These are phyloP conservation scores for Oeneis ivallda DNA, from an alignment of 2,888 invertebrate species.

Conservation along the genomic window DNA sequence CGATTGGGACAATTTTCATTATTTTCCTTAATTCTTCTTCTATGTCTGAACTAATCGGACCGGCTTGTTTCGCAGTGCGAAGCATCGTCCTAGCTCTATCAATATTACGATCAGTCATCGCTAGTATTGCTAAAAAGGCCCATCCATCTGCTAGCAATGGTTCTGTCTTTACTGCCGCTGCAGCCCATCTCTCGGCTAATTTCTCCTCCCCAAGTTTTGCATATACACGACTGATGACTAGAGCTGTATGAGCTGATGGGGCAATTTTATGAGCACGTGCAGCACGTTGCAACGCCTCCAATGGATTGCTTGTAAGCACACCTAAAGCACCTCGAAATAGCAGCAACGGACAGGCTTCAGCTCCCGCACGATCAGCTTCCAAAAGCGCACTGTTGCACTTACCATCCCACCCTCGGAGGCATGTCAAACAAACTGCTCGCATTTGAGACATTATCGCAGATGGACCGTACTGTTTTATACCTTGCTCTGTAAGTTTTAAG, in stretches of 20 bases:
- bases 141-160: slow-evolving; percentile 70
- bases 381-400: slow-evolving; percentile 57
- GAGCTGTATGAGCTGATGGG: slow-evolving; percentile 64
- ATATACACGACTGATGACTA: slow-evolving; percentile 63
- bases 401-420: slow-evolving; percentile 59
- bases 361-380: slow-evolving; percentile 60
- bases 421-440: slow-evolving; percentile 55
- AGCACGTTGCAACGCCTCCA: slow-evolving; percentile 63
- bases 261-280: slow-evolving; percentile 64
- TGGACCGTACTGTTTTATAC: slow-evolving; percentile 61
- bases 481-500: slow-evolving; percentile 50
- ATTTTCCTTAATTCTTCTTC: slow-evolving; percentile 55
- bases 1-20: slow-evolving; percentile 53
- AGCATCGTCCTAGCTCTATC: slow-evolving; percentile 63
- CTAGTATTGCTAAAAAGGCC: slow-evolving; percentile 66
- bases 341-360: slow-evolving; percentile 53
- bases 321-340: slow-evolving; percentile 60
- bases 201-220: slow-evolving; percentile 51
- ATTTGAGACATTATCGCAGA: slow-evolving; percentile 64
- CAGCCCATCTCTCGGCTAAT: slow-evolving; percentile 67
- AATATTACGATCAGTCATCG: slow-evolving; percentile 57
- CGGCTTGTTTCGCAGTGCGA: slow-evolving; percentile 66
- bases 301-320: slow-evolving; percentile 51
- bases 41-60: slow-evolving; percentile 60
- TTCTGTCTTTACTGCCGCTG: slow-evolving; percentile 65